Percentiles rank a stretch among this genome's conserved stretches.
phyloP scores from a whole-genome alignment of 2,113 vertebrate species.

The Microtus pennsylvanicus region DNA sequence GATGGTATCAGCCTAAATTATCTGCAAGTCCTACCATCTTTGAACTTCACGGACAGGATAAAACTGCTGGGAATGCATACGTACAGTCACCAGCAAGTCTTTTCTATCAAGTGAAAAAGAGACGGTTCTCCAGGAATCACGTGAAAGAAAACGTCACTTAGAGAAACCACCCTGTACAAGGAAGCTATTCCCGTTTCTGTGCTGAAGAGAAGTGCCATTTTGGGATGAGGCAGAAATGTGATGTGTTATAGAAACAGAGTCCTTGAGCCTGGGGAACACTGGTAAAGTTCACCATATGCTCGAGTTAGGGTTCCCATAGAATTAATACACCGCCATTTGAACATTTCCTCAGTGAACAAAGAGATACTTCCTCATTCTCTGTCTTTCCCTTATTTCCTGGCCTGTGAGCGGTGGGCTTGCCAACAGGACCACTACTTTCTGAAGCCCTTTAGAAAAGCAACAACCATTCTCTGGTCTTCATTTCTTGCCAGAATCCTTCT shows the following conservation, averaged over 20 bases:
- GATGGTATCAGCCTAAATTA: not conserved
- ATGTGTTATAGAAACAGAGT: slow-evolving; percentile 26
- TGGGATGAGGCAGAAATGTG: slow-evolving; percentile 31
- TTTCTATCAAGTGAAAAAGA: not conserved
- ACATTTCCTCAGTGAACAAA: slow-evolving; percentile 48
- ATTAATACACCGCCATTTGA: slow-evolving; percentile 36
- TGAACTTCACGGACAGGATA: not conserved
- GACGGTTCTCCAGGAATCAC: not conserved
- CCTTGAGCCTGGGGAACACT: not conserved
- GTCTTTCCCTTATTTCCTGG: slow-evolving; percentile 34
- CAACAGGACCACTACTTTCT: slow-evolving; percentile 36
- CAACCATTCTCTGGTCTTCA: slow-evolving; percentile 47
- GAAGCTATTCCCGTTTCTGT: slow-evolving; percentile 25
- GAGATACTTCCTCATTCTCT: not conserved
- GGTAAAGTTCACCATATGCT: slow-evolving; percentile 39
- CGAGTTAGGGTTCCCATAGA: not conserved
- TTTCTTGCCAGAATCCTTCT: slow-evolving; percentile 69
- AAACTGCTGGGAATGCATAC: not conserved
- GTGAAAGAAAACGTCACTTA: not conserved
- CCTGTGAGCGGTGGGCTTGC: slow-evolving; percentile 52
- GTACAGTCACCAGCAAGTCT: not conserved
- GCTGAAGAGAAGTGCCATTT: slow-evolving; percentile 37
- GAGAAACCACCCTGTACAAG: not conserved
- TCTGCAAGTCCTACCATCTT: not conserved
- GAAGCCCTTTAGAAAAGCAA: slow-evolving; percentile 57